Base-by-base conservation (phyloP, 2,797 vertebrate genomes). In the Kryptopterus vitreolus region DNA sequence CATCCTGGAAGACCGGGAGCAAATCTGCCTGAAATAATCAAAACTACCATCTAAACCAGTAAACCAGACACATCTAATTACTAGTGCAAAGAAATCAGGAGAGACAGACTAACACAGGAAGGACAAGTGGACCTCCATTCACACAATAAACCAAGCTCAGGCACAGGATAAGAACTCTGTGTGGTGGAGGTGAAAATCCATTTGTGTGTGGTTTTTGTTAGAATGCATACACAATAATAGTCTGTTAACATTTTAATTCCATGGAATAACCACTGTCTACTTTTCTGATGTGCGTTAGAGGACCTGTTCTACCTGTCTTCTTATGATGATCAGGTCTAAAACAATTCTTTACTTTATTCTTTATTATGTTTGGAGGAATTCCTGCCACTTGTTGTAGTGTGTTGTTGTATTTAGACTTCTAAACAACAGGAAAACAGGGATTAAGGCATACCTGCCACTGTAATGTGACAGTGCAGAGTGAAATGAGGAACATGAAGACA, bases 381-480 rank as follows among this genome's bases (percentile, higher is more conserved):
- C 24, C 35, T 65, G 18, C 52, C 61, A 79, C 48, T 59, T 77
- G 55, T 5, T 55, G 46, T 62, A 71, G 52, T 73, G 18, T 46
- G 1, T 48, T 57, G 52, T 59, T 77, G 61, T 80, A 43, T 84
- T 57, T 61, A 71, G 43, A 53, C 48, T 73, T 59, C 0, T 4
- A 78, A 31, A 85, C 50, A 77, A 65, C 33, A 76, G 46, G 71
- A 61, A 82, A 31, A 26, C 70, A 46, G 68, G 38, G 35, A 63
- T 48, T 77, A 58, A 74, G 81, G n/a, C 74, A 65, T 55, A 43
- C 80, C 38, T 69, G 46, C 68, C 46, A 80, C 38, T 75, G 43
- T 62, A 5, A 43, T 61, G 43, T 65, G 26, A 68, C 48, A 69
- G 31, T 48, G 55, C 20, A 65, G 4, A 62, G n/a, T 38, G 4